phyloP scores from a whole-genome alignment of 1,140 invertebrate genomes.

The Helicorthomorpha holstii region DNA sequence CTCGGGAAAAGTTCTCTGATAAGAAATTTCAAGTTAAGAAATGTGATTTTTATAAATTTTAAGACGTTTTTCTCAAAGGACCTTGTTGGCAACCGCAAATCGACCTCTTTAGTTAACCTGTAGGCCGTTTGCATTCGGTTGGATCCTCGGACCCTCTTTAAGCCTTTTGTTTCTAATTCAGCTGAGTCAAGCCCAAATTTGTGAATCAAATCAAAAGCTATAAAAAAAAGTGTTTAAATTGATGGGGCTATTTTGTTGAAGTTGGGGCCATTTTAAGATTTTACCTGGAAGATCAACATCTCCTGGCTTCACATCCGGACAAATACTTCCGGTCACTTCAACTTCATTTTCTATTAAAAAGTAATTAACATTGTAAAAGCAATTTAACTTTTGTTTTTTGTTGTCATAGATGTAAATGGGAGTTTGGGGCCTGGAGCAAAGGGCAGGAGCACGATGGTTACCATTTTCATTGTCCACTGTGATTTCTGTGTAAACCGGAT shows the following conservation, averaged over 20 bases:
- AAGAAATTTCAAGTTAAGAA: constrained; percentile 11
- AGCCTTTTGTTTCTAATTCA: constrained; percentile 38
- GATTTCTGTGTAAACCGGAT: too few species aligned
- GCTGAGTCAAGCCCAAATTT: constrained; percentile 48
- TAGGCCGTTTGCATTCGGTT: constrained; percentile 57
- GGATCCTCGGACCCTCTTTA: constrained; percentile 50
- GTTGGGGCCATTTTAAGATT: not conserved
- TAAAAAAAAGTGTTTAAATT: not conserved
- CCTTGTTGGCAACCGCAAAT: constrained; percentile 49
- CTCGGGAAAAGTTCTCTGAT: constrained; percentile 42
- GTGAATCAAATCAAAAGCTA: constrained; percentile 53
- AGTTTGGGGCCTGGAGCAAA: too few species aligned
- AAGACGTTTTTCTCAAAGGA: constrained; percentile 15
- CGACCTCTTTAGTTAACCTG: constrained; percentile 45
- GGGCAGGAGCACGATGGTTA: too few species aligned
- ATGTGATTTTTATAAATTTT: not conserved
- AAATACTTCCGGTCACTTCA: constrained; percentile 6
- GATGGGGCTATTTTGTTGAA: not conserved
- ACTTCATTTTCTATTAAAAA: constrained; percentile 11
- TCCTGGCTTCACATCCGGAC: constrained; percentile 13
- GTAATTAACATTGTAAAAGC: too few species aligned
- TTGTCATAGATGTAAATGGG: too few species aligned
- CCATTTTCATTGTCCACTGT: too few species aligned
- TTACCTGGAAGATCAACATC: constrained; percentile 16
- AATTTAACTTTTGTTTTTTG: too few species aligned